A percentile compares a stretch with the other conserved stretches of the same genome.
These are phyloP conservation scores for Escarpia spicata DNA, from an alignment of 2,888 invertebrate species.

Conservation along the genomic window DNA sequence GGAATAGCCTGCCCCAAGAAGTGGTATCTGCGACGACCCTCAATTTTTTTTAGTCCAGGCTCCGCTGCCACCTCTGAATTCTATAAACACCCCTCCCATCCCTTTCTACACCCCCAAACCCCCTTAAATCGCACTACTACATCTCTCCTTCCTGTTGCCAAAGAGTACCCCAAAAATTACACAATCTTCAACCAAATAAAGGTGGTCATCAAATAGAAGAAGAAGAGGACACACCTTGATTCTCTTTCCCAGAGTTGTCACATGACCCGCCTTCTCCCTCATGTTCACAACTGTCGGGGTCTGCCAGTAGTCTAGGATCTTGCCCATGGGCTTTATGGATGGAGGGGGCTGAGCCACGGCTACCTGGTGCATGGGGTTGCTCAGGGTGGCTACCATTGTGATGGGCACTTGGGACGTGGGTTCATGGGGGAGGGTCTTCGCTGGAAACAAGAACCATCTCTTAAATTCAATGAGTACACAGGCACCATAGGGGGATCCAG, in stretches of 20 bases:
- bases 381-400: conserved; percentile 20
- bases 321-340: conserved; percentile 17
- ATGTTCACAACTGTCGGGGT: neutral
- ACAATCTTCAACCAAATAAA: too few species aligned
- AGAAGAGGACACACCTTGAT: neutral
- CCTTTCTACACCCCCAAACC: too few species aligned
- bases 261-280: neutral
- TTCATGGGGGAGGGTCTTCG: neutral
- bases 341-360: neutral
- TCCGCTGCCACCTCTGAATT: too few species aligned
- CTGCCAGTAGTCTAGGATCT: conserved; percentile 20
- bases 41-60: too few species aligned
- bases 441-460: neutral
- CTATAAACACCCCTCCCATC: too few species aligned
- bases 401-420: neutral
- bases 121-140: too few species aligned
- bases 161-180: too few species aligned
- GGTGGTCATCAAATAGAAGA: too few species aligned
- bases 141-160: too few species aligned
- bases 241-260: neutral
- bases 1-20: too few species aligned
- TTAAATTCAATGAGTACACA: neutral
- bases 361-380: conserved; percentile 14
- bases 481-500: too few species aligned
- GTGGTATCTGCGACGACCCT: too few species aligned